Conservation (phyloP, 2,113 vertebrate genomes). For the cat (Felis catus) region F.catus_Fca126_mat1.0 CM031412.1:94629001-94629500, state of each 20-base stretch:
- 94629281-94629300: neutral
- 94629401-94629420: neutral
- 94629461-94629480: conserved; percentile 8
- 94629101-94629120: neutral
- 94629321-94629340: conserved; percentile 42
- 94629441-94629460: conserved; percentile 50
- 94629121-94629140: neutral
- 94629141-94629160: neutral
- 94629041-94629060: too few relatives aligned
- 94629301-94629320: neutral
- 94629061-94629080: too few relatives aligned
- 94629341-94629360: conserved; percentile 17
- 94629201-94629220: neutral
- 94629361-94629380: conserved; percentile 27
- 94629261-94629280: neutral
- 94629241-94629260: neutral
- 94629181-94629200: neutral
- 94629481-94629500: conserved; percentile 50
- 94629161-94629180: conserved; percentile 16
- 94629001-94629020: too few relatives aligned
- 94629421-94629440: neutral
- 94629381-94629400: neutral
- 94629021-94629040: too few relatives aligned
- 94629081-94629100: neutral
- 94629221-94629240: neutral